Base-by-base conservation (phyloP, 1,140 invertebrate species). In the Meloidogyne chitwoodi region DNA sequence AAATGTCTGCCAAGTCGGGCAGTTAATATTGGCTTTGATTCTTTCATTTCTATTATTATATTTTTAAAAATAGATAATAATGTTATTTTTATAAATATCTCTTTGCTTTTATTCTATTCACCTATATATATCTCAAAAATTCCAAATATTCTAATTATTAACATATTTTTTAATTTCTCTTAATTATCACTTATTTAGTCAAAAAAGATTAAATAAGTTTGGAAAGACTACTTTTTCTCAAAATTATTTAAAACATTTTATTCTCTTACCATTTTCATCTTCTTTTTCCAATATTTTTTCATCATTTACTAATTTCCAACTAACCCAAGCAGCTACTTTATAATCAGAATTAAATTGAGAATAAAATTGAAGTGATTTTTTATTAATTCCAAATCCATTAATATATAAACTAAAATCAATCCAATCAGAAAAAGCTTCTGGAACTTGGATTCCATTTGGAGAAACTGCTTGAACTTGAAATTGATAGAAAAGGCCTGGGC, bases 11-110 rank as follows among this genome's bases (percentile, higher is more conserved):
- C 68, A 1, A 80, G 66, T 6, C 64, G 41, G 16, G 76, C 22
- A 26, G 41, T 56, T 16, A 72, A 64, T 10, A 78, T 67, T 24
- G 71, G 27, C 22, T 90, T 99, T 96, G 34, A 95, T 98, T n/a
- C 95, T 96, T 2, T 4, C 82, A 79, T 22, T 69, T 22, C n/a
- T 41, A 14, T n/a, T n/a, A n/a, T n/a, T n/a, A n/a, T n/a, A n/a
- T n/a, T n/a, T n/a, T n/a, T n/a, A n/a, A n/a, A n/a, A n/a, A n/a
- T n/a, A n/a, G n/a, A n/a, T n/a, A n/a, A n/a, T n/a, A n/a, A n/a
- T n/a, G n/a, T n/a, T n/a, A n/a, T n/a, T n/a, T n/a, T n/a, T n/a
- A n/a, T n/a, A n/a, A n/a, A n/a, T n/a, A n/a, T n/a, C n/a, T n/a
- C n/a, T n/a, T n/a, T n/a, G n/a, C n/a, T n/a, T n/a, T n/a, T n/a